Evolutionary conservation across 1,140 invertebrate species (phyloP).

Genomic region (Argopecten irradians): DNA sequence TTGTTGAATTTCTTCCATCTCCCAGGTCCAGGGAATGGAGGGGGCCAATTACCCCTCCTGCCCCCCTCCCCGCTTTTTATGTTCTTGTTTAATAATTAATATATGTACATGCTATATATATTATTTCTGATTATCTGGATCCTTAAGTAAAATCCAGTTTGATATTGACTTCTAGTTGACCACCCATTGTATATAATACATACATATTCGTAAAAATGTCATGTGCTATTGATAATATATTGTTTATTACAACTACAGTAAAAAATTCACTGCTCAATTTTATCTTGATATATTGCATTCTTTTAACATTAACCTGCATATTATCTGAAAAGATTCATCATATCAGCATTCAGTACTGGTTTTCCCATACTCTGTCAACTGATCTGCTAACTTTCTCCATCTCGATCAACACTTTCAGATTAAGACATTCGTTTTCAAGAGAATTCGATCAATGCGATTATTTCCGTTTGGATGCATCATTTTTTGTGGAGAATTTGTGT

Average conservation of each 20-base stretch:
- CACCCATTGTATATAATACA: too few relatives aligned
- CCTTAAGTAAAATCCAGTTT: too few relatives aligned
- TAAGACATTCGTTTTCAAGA: constrained; percentile 45
- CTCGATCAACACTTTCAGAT: constrained; percentile 64
- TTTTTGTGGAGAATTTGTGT: too few relatives aligned
- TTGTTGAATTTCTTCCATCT: too few relatives aligned
- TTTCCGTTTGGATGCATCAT: too few relatives aligned
- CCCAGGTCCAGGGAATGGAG: too few relatives aligned
- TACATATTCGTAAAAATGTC: too few relatives aligned
- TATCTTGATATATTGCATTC: neutral
- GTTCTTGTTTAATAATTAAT: too few relatives aligned
- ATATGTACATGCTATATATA: neutral
- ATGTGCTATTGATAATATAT: neutral
- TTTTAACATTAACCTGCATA: constrained; percentile 72
- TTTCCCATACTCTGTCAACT: constrained; percentile 76
- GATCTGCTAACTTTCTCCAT: constrained; percentile 74
- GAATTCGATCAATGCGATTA: neutral
- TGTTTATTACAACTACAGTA: neutral
- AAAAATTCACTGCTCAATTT: neutral
- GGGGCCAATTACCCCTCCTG: too few relatives aligned
- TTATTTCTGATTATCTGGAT: too few relatives aligned
- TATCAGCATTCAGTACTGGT: constrained; percentile 70
- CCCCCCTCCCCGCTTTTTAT: too few relatives aligned
- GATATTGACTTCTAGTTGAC: too few relatives aligned
- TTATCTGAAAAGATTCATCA: constrained; percentile 76